Conservation (phyloP, 2,113 vertebrate genomes). For the Leucoraja erinaceus region DNA sequence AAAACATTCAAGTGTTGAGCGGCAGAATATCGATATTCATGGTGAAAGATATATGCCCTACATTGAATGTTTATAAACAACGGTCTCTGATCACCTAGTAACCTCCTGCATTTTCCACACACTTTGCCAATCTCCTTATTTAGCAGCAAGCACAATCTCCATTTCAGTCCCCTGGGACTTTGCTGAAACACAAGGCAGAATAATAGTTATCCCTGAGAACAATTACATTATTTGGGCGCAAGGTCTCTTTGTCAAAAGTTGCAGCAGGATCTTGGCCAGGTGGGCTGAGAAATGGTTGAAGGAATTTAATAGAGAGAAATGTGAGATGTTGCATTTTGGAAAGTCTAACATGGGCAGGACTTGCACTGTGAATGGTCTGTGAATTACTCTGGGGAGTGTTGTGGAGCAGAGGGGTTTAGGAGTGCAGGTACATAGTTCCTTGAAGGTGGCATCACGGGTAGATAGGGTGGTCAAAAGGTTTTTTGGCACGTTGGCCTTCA, state of each 20-base stretch:
- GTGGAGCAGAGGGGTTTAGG: too few species aligned
- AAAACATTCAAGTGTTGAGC: neutral
- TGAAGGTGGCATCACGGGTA: too few species aligned
- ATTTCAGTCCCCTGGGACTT: neutral
- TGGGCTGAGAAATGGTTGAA: too few species aligned
- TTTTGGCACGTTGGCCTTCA: too few species aligned
- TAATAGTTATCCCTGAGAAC: neutral
- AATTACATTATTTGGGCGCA: neutral
- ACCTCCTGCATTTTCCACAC: neutral
- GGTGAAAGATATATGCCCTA: neutral
- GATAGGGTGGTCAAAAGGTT: too few species aligned
- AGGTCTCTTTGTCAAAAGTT: neutral
- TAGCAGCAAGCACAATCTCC: neutral
- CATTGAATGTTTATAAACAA: slow-evolving; percentile 4
- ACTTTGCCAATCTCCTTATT: slow-evolving; percentile 13
- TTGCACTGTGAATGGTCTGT: too few species aligned
- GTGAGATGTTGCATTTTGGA: too few species aligned
- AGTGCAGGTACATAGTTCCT: too few species aligned
- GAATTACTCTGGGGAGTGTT: too few species aligned
- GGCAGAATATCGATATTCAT: neutral
- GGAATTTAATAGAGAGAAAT: too few species aligned
- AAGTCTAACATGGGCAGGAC: too few species aligned
- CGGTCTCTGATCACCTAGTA: neutral
- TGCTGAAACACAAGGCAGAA: neutral
- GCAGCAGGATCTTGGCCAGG: too few species aligned